Evolutionary conservation across 2,888 invertebrate genomes (phyloP), one percentile per base, ranked within the genome.

Genomic region (Electrophaes corylata): DNA sequence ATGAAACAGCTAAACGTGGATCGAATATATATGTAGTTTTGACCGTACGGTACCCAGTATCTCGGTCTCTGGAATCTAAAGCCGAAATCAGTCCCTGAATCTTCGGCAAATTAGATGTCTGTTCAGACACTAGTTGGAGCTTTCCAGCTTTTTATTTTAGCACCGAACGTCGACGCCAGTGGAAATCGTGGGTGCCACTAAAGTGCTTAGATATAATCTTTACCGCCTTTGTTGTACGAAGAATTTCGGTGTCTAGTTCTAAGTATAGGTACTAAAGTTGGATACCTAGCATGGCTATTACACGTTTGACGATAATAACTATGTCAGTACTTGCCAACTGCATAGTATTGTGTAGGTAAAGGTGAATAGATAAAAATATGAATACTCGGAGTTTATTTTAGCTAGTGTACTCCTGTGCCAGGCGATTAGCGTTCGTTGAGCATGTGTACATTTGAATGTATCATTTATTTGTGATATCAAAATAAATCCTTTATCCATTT

Each of bases 71-170:
- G 23, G 23, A 4, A 23, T 2, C 16, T 5, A 12, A 49, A 29
- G 11, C 48, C 20, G 48, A 14, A 23, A 16, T 19, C 11, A 40
- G 19, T 19, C 10, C 3, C 10, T 39, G 8, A 47, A 23, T 11
- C 6, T 39, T 41, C 41, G 50, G 41, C n/a, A 33, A 12, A 35
- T 31, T 35, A 40, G 43, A 49, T 47, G n/a, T 2, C 43, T 11
- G 16, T 2, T n/a, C 14, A 14, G 4, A 33, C 39, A 26, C 44
- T 40, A 45, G 31, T 35, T 14, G 31, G 39, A 49, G 23, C 49
- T 49, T 78, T 78, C 72, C 70, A 72, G 70, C 65, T 76, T 76
- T 78, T 76, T 72, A 71, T 72, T 76, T 75, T 59, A 67, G 63
- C 55, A 61, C 64, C 57, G 16, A 37, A 37, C 16, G 37, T 37